A percentile compares a stretch with the other conserved stretches of the same genome.
Conservation (phyloP, 2,113 vertebrate species). For the Symphodus melops region DNA sequence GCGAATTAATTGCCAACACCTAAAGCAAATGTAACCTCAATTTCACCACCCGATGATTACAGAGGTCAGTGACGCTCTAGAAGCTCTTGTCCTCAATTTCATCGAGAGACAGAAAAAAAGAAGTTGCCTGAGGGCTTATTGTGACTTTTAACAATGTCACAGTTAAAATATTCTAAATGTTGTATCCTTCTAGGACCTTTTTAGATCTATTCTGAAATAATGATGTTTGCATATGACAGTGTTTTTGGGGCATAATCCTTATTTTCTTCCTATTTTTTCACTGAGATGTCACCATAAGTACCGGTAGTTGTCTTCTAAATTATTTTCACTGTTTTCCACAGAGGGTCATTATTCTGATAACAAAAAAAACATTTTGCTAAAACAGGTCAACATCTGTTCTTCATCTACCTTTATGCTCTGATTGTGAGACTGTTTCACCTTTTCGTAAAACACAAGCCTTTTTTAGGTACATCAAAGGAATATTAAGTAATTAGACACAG, state of each 20-base stretch:
- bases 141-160: conserved; percentile 77
- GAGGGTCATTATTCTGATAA: not conserved
- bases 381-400: not conserved
- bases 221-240: conserved; percentile 25
- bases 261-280: not conserved
- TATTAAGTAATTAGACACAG: too few relatives aligned
- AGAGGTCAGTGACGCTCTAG: conserved; percentile 65
- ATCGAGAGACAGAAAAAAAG: conserved; percentile 12
- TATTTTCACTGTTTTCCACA: not conserved
- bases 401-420: too few relatives aligned
- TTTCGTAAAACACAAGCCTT: too few relatives aligned
- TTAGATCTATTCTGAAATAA: conserved; percentile 43
- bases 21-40: conserved; percentile 69
- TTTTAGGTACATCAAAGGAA: too few relatives aligned
- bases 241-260: conserved; percentile 13
- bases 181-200: conserved; percentile 21
- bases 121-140: conserved; percentile 57
- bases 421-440: too few relatives aligned
- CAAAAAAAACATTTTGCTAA: not conserved
- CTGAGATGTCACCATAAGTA: not conserved
- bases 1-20: conserved; percentile 74
- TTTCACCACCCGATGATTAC: conserved; percentile 65
- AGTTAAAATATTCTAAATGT: conserved; percentile 53
- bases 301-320: not conserved
- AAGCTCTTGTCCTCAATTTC: conserved; percentile 67